Evolutionary conservation across 2,113 vertebrate species (phyloP).

Genomic region (Odocoileus virginianus): DNA sequence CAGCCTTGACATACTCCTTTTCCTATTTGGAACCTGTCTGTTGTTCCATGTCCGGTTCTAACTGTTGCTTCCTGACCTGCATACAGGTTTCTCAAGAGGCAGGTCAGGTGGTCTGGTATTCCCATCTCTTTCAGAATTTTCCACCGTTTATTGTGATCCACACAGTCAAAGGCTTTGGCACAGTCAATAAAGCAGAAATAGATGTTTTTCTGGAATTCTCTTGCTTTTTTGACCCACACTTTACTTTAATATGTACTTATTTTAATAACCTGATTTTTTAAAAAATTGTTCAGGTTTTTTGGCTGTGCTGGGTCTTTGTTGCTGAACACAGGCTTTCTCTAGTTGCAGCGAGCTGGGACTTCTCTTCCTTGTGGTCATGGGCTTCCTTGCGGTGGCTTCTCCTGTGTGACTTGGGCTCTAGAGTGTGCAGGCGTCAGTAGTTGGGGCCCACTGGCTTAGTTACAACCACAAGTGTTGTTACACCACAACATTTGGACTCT

Average conservation of each 20-base stretch:
- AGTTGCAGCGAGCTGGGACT: neutral
- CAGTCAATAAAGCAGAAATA: neutral
- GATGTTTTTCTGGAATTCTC: neutral
- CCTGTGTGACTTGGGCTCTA: neutral
- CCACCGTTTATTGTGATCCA: neutral
- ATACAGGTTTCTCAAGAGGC: neutral
- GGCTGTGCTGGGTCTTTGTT: neutral
- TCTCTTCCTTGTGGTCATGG: neutral
- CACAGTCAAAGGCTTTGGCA: neutral
- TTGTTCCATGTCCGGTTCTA: neutral
- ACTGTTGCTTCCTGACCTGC: neutral
- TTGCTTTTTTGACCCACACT: neutral
- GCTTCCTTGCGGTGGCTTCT: neutral
- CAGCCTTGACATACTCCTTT: neutral
- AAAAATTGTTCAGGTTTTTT: neutral
- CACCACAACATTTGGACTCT: neutral
- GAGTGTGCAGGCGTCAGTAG: neutral
- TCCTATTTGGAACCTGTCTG: neutral
- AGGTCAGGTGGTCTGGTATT: neutral
- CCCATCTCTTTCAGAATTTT: neutral
- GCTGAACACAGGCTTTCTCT: neutral
- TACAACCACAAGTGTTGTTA: neutral
- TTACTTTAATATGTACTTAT: neutral
- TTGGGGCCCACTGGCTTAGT: neutral
- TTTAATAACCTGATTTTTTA: conserved; percentile 28